Percentiles rank a stretch among this genome's conserved stretches.
phyloP scores from a whole-genome alignment of 2,888 invertebrate species.

The Maniola hyperantus region DNA sequence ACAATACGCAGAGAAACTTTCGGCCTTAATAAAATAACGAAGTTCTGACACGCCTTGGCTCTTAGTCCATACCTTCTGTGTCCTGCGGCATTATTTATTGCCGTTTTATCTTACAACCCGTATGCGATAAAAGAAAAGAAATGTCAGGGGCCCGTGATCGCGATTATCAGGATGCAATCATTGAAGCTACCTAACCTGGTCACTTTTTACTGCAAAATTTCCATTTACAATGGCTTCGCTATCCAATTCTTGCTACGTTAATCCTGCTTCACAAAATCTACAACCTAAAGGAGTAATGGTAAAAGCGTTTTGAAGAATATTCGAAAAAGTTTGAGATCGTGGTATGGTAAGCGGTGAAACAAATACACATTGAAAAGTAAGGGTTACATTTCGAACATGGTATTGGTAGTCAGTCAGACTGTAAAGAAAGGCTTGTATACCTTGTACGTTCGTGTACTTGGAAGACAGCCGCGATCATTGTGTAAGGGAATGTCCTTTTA shows the following conservation, averaged over 20 bases:
- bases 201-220: conserved; percentile 46
- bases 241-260: conserved; percentile 43
- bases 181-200: conserved; percentile 60
- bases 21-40: too few relatives aligned
- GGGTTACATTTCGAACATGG: conserved; percentile 60
- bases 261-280: neutral
- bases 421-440: conserved; percentile 63
- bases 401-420: conserved; percentile 72
- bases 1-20: too few relatives aligned
- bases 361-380: conserved; percentile 69
- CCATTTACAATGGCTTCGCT: conserved; percentile 33
- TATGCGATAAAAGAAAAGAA: conserved; percentile 79
- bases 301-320: neutral
- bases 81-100: conserved; percentile 76
- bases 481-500: conserved; percentile 68
- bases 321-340: conserved; percentile 20
- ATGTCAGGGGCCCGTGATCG: conserved; percentile 74
- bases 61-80: too few relatives aligned
- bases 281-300: conserved; percentile 47
- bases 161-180: conserved; percentile 77
- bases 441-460: conserved; percentile 56
- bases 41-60: too few relatives aligned
- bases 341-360: conserved; percentile 54
- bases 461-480: conserved; percentile 75
- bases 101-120: conserved; percentile 75